A percentile compares a stretch with the other conserved stretches of the same genome.
These are phyloP conservation scores for Sympetrum striolatum DNA, from an alignment of 2,888 invertebrate genomes.

Conservation along the genomic window DNA sequence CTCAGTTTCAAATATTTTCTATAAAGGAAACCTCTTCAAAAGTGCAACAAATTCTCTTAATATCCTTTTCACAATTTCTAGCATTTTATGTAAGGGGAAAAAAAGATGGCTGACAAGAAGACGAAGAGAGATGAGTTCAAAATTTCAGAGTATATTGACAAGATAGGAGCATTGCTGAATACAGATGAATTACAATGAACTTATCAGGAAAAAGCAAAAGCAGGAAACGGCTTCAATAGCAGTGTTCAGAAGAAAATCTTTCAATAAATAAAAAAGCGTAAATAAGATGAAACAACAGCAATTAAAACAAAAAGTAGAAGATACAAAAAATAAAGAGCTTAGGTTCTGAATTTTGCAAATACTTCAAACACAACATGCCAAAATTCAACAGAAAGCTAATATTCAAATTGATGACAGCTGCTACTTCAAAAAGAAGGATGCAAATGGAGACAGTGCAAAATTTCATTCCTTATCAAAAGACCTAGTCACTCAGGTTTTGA, in stretches of 20 bases:
- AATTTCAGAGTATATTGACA: background rate
- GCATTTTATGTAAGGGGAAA: constrained; percentile 9
- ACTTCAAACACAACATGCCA: background rate
- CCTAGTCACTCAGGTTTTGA: no score
- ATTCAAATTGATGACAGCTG: background rate
- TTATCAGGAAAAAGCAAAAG: background rate
- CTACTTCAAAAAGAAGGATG: background rate
- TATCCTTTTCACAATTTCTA: background rate
- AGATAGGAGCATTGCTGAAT: background rate
- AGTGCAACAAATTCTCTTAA: constrained; percentile 3
- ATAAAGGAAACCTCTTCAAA: constrained; percentile 35
- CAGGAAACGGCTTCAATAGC: constrained; percentile 4
- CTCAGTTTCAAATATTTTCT: constrained; percentile 16
- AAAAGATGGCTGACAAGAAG: constrained; percentile 1
- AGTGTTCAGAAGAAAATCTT: constrained; percentile 8
- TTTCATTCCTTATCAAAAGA: background rate
- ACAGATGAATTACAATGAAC: background rate
- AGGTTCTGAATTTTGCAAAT: background rate
- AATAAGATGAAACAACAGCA: background rate
- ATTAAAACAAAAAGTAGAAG: background rate
- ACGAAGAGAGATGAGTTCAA: background rate
- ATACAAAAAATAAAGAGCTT: background rate
- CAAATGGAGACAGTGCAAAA: background rate
- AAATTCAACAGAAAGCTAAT: background rate
- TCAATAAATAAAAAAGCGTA: constrained; percentile 8